Percentiles rank a stretch among this genome's conserved stretches.
These are phyloP conservation scores for Stratiomys singularior DNA, from an alignment of 2,888 invertebrate genomes.

Conservation along the genomic window DNA sequence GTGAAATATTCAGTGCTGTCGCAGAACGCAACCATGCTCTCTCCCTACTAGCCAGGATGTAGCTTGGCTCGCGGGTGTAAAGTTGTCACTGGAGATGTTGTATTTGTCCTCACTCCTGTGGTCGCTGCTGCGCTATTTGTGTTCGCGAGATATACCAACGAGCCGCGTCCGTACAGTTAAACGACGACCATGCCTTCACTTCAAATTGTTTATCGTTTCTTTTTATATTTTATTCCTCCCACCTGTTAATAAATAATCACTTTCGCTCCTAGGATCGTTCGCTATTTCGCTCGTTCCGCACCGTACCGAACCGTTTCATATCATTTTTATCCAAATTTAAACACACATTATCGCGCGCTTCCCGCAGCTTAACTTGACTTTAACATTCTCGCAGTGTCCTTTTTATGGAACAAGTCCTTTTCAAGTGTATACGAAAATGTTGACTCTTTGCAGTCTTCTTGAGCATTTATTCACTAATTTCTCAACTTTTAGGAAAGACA, in stretches of 20 bases:
- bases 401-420: neutral
- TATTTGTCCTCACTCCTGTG: neutral
- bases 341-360: neutral
- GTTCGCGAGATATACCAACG: neutral
- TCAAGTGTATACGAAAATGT: conserved; percentile 31
- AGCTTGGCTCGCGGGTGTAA: neutral
- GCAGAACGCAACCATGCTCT: conserved; percentile 32
- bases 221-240: conserved; percentile 29
- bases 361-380: neutral
- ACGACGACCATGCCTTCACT: conserved; percentile 28
- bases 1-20: conserved; percentile 34
- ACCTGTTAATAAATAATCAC: conserved; percentile 45
- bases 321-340: neutral
- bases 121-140: neutral
- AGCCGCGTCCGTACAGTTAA: neutral
- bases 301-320: neutral
- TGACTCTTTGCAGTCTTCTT: conserved; percentile 3
- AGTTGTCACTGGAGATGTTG: neutral
- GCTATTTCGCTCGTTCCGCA: neutral
- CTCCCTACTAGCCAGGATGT: neutral
- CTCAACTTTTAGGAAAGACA: conserved; percentile 24
- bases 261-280: neutral
- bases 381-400: neutral
- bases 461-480: neutral
- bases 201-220: conserved; percentile 42